Evolutionary conservation across 2,888 invertebrate genomes (phyloP), one percentile per base, ranked within the genome.

Genomic region (Ellobium chinense): DNA sequence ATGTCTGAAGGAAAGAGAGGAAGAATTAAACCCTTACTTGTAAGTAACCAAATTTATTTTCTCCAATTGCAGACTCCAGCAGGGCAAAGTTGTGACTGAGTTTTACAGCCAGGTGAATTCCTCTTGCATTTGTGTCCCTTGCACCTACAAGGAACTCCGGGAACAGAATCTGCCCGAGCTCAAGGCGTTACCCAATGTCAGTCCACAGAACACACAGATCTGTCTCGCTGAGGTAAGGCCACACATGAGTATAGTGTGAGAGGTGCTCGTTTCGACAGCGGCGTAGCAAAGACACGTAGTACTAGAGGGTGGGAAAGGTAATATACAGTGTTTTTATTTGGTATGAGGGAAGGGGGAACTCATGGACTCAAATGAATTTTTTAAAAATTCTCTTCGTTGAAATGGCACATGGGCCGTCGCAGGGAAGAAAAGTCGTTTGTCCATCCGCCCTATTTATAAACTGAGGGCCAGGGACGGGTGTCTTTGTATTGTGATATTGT

Each of bases 71-170:
- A 79, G 78, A 46, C 82, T 90, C 58, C 83, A 84, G 76, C 87
- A 88, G 21, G 89, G 90, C 46, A 85, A 88, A 46, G 86, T 91
- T 39, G 88, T 90, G 77, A 91, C 90, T 46, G 87, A 89, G 56
- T 91, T 89, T 78, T 86, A 90, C 85, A 89, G 89, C 81, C 86
- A 86, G 60, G 89, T 90, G 24, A 90, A 88, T 82, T 89, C 90
- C 2, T 86, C 90, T 63, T 89, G 89, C 69, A 89, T 91, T 37
- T 91, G 91, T 77, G 89, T 91, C 24, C 90, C 90, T 14, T 91
- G 90, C 68, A 89, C 90, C 4, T 89, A 89, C 78, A 85, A 84
- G 63, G 89, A 89, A 83, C 85, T 91, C 21, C 82, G 85, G 31
- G 83, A 86, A 12, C 85, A 88, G 69, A 69, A 84, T n/a, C 85